Conservation (phyloP, 2,797 vertebrate genomes). For the Fundulus diaphanus region DNA sequence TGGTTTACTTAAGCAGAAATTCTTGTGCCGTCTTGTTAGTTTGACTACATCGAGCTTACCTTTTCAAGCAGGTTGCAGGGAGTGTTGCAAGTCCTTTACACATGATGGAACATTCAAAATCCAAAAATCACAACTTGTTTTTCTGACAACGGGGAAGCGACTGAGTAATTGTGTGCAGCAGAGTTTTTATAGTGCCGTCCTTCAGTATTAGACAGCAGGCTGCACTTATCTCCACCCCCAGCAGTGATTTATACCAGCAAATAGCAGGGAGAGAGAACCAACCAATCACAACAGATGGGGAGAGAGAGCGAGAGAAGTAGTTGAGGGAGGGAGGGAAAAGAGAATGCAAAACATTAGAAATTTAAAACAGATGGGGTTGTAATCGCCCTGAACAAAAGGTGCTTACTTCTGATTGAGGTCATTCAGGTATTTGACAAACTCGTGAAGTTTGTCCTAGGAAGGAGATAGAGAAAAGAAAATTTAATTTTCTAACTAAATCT, state of each 20-base stretch:
- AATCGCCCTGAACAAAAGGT: conserved; percentile 38
- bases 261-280: conserved; percentile 33
- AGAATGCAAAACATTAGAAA: background rate
- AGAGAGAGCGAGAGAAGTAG: conserved; percentile 1
- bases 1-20: background rate
- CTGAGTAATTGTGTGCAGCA: conserved; percentile 9
- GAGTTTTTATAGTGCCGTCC: conserved; percentile 30
- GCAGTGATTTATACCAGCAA: conserved; percentile 66
- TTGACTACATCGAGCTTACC: conserved; percentile 69
- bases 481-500: background rate
- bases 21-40: background rate
- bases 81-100: conserved; percentile 93
- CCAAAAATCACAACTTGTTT: conserved; percentile 19
- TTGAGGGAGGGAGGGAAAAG: background rate
- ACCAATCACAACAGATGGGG: conserved; percentile 67
- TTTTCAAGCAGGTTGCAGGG: conserved; percentile 92
- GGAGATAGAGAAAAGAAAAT: conserved; percentile 7
- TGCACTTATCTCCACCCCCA: conserved; percentile 65
- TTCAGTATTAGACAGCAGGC: conserved; percentile 39
- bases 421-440: conserved; percentile 8
- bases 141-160: conserved; percentile 2
- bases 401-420: conserved; percentile 12
- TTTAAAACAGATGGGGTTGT: background rate
- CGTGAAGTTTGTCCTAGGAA: background rate
- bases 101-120: conserved; percentile 79